Evolutionary conservation across 2,888 invertebrate genomes (phyloP).

Genomic region (Lithophane semibrunnea): DNA sequence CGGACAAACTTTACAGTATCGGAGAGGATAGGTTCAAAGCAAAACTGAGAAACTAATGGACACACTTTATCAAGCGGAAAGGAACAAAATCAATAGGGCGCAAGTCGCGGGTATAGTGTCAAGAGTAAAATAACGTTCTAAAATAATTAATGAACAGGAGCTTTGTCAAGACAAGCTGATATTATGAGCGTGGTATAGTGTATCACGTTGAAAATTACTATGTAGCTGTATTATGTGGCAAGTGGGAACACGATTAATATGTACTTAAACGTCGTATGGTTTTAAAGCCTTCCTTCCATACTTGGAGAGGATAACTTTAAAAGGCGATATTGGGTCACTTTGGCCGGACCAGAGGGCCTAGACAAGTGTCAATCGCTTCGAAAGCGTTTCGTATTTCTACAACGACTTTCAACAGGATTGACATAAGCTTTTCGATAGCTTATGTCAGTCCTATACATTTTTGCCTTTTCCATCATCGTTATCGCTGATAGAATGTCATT

Average conservation of each 20-base stretch:
- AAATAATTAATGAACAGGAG: constrained; percentile 61
- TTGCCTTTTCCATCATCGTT: too few species aligned
- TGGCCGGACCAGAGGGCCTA: neutral
- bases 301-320: neutral
- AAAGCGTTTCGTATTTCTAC: too few species aligned
- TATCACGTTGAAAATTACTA: constrained; percentile 41
- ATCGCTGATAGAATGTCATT: too few species aligned
- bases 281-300: neutral
- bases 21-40: constrained; percentile 23
- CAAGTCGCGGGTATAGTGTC: constrained; percentile 37
- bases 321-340: neutral
- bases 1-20: constrained; percentile 28
- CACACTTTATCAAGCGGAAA: constrained; percentile 41
- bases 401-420: too few species aligned
- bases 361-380: too few species aligned
- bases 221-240: constrained; percentile 21
- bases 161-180: constrained; percentile 51
- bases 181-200: constrained; percentile 32
- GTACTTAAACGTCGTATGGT: neutral
- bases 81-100: constrained; percentile 55
- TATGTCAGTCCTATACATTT: too few species aligned
- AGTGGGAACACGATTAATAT: constrained; percentile 32
- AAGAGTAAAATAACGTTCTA: constrained; percentile 45
- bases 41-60: constrained; percentile 47
- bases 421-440: too few species aligned